Conservation (phyloP, 2,113 vertebrate genomes). For the Poecile atricapillus region DNA sequence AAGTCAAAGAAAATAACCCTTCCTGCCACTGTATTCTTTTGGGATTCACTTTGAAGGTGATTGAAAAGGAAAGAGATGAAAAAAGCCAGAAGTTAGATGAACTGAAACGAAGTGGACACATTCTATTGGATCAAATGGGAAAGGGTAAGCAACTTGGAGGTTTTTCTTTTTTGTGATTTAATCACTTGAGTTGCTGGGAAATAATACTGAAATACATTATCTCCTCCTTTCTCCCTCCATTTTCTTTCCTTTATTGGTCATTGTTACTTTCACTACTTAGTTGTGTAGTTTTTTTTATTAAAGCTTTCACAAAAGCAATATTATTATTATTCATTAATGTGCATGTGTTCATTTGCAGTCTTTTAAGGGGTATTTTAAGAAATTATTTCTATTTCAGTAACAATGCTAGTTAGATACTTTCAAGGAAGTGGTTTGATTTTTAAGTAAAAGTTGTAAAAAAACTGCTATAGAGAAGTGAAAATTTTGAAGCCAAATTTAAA, state of each 20-base stretch:
- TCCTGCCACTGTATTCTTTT: background rate
- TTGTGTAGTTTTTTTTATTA: background rate
- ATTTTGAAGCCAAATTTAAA: background rate
- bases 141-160: constrained; percentile 75
- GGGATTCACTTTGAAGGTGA: constrained; percentile 65
- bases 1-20: background rate
- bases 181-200: background rate
- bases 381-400: background rate
- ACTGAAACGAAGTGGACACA: constrained; percentile 73
- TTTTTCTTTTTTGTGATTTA: background rate
- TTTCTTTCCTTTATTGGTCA: background rate
- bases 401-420: background rate
- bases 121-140: constrained; percentile 81
- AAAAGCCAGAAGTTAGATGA: constrained; percentile 74
- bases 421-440: background rate
- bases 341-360: background rate
- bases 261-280: background rate
- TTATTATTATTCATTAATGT: background rate
- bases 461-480: background rate
- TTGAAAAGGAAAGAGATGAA: constrained; percentile 78
- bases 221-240: background rate
- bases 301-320: background rate
- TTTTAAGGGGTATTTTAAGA: background rate
- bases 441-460: background rate
- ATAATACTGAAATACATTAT: background rate